These are phyloP conservation scores for Griposia aprilina DNA, from an alignment of 2,888 invertebrate species.

Conservation along the genomic window DNA sequence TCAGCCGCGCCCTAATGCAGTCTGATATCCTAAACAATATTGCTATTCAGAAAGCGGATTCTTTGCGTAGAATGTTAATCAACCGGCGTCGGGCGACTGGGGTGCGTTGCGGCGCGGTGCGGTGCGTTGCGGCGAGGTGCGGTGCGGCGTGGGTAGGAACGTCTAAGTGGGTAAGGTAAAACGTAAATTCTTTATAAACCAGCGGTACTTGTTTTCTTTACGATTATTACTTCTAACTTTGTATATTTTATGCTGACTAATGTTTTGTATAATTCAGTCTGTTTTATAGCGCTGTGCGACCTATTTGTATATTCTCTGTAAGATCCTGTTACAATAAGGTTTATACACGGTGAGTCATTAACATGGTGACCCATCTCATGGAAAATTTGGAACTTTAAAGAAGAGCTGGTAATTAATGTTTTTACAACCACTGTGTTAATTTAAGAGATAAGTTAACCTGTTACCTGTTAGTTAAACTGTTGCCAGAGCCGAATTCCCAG, in stretches of 20 bases:
- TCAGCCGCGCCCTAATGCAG: neutral
- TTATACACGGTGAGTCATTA: neutral
- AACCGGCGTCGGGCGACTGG: neutral
- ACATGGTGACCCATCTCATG: neutral
- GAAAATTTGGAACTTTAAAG: neutral
- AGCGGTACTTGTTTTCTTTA: slow-evolving; percentile 45
- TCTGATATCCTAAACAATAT: slow-evolving; percentile 14
- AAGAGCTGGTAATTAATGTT: neutral
- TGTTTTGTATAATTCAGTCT: slow-evolving; percentile 21
- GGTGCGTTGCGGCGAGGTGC: neutral
- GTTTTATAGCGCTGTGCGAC: neutral
- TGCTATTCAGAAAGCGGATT: slow-evolving; percentile 26
- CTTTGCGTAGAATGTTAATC: slow-evolving; percentile 38
- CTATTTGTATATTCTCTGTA: neutral
- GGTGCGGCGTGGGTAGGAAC: neutral
- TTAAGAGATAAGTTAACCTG: no score
- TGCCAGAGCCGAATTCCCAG: no score
- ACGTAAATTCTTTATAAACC: slow-evolving; percentile 48
- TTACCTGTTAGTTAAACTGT: no score
- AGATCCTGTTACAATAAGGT: neutral
- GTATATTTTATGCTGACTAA: slow-evolving; percentile 22
- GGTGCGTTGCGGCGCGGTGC: neutral
- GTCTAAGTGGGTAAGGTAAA: slow-evolving; percentile 23
- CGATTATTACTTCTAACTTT: slow-evolving; percentile 43
- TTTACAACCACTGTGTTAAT: neutral